Conservation (phyloP, 1,140 invertebrate species). For the Diabrotica virgifera region DNA sequence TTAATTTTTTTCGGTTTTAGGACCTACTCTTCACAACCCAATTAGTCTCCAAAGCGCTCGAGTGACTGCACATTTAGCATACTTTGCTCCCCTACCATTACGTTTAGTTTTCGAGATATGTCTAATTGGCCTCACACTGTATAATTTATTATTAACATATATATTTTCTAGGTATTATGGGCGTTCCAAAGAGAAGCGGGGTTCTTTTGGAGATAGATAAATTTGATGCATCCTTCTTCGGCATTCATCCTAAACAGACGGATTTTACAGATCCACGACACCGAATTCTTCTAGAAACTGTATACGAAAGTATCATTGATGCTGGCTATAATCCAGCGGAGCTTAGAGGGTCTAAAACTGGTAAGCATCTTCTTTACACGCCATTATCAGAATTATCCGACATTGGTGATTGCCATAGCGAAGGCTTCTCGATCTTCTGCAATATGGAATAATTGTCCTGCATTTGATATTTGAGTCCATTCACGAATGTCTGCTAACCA, state of each 20-base stretch:
- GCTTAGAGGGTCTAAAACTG: slow-evolving; percentile 55
- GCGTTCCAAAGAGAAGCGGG: slow-evolving; percentile 68
- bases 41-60: too few relatives aligned
- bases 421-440: too few relatives aligned
- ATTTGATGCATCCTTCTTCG: slow-evolving; percentile 60
- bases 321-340: slow-evolving; percentile 50
- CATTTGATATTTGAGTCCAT: too few relatives aligned
- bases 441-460: too few relatives aligned
- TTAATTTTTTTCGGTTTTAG: too few relatives aligned
- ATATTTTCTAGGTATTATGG: slow-evolving; percentile 61
- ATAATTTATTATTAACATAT: slow-evolving; percentile 55
- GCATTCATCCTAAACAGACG: slow-evolving; percentile 52
- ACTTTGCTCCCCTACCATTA: too few relatives aligned
- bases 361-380: slow-evolving; percentile 42
- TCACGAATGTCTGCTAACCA: too few relatives aligned
- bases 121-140: too few relatives aligned
- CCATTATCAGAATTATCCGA: slow-evolving; percentile 24
- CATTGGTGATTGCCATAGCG: slow-evolving; percentile 48
- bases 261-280: slow-evolving; percentile 54
- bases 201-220: slow-evolving; percentile 70
- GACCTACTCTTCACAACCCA: too few relatives aligned
- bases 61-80: too few relatives aligned
- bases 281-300: slow-evolving; percentile 51
- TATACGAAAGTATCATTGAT: slow-evolving; percentile 51
- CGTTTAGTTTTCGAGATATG: too few relatives aligned